Evolutionary conservation across 2,888 invertebrate species (phyloP).

Genomic region (Stenoptilia bipunctidactyla): DNA sequence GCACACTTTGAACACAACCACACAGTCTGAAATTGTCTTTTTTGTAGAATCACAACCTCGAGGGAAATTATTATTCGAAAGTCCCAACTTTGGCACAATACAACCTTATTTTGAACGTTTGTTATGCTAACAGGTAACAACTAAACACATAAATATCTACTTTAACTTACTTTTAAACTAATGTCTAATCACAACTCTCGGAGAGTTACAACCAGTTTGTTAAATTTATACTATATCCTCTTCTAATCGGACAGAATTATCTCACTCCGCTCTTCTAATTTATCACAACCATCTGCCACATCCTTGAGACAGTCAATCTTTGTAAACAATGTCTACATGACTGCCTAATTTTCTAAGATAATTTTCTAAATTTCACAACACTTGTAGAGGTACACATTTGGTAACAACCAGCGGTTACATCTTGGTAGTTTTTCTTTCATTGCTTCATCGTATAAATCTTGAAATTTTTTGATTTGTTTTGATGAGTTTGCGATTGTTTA

Average conservation of each 20-base stretch:
- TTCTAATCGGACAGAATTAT: slow-evolving; percentile 24
- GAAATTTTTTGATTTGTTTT: too few relatives aligned
- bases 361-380: slow-evolving; percentile 54
- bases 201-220: slow-evolving; percentile 49
- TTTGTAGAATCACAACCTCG: slow-evolving; percentile 59
- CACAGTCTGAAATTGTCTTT: slow-evolving; percentile 29
- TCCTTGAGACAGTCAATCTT: slow-evolving; percentile 19
- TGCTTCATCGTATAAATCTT: too few relatives aligned
- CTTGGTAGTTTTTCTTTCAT: too few relatives aligned
- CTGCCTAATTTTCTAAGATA: not conserved
- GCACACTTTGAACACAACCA: not conserved
- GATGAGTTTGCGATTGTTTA: too few relatives aligned
- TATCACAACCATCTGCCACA: slow-evolving; percentile 51
- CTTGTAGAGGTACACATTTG: slow-evolving; percentile 66
- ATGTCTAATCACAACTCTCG: slow-evolving; percentile 56
- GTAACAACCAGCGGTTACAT: slow-evolving; percentile 45
- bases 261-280: slow-evolving; percentile 26
- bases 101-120: slow-evolving; percentile 35
- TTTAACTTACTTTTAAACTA: slow-evolving; percentile 34
- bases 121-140: slow-evolving; percentile 28
- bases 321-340: slow-evolving; percentile 24
- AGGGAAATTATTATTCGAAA: slow-evolving; percentile 46
- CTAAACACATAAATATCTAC: slow-evolving; percentile 33
- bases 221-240: not conserved
- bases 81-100: slow-evolving; percentile 30